Percentiles rank a stretch among this genome's conserved stretches.
Conservation (phyloP, 2,888 invertebrate genomes). For the Vanessa cardui region DNA sequence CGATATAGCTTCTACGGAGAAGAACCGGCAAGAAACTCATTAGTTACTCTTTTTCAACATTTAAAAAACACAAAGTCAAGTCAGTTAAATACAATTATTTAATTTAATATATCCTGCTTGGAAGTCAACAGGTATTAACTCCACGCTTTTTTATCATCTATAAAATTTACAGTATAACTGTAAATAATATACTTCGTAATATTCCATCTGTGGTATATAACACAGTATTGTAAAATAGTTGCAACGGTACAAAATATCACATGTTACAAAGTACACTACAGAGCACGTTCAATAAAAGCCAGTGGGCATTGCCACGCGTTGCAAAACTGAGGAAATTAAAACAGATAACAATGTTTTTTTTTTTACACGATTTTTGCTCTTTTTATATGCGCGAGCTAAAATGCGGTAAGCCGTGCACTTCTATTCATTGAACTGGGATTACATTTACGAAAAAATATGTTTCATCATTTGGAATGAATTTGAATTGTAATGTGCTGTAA, state of each 20-base stretch:
- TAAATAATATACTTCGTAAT: no score
- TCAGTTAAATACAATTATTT: no score
- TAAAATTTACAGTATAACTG: not conserved
- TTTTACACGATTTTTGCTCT: conserved; percentile 42
- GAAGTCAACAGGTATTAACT: no score
- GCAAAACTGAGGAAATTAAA: conserved; percentile 50
- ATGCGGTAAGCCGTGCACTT: conserved; percentile 30
- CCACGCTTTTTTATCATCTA: no score
- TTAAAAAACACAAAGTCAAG: no score
- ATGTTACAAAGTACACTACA: conserved; percentile 10
- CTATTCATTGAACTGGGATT: conserved; percentile 19
- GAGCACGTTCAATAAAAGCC: conserved; percentile 37
- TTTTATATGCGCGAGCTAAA: conserved; percentile 41
- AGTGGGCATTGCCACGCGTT: conserved; percentile 34
- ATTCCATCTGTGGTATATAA: no score
- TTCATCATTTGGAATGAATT: not conserved
- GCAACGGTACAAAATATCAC: conserved; percentile 18
- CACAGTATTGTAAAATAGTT: not conserved
- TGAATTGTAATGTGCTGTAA: no score
- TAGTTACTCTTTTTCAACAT: no score
- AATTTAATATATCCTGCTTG: no score
- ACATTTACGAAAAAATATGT: conserved; percentile 10
- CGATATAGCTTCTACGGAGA: no score
- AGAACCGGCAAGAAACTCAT: no score
- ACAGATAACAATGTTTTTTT: conserved; percentile 45